A percentile compares a stretch with the other conserved stretches of the same genome.
These are phyloP conservation scores for Microchrysa polita DNA, from an alignment of 2,888 invertebrate species.

Conservation along the genomic window DNA sequence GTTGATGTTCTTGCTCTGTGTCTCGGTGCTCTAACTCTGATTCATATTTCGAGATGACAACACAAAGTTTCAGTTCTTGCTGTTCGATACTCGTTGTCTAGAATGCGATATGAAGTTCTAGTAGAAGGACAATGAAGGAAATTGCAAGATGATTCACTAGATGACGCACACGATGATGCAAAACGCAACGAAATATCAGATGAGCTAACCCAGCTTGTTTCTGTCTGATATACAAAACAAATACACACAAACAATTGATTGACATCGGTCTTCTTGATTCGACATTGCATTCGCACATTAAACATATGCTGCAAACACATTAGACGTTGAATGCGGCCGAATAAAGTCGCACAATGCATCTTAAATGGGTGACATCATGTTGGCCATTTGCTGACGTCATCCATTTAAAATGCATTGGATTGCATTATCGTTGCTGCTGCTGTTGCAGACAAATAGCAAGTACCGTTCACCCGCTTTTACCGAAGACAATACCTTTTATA, in stretches of 20 bases:
- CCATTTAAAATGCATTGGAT: too few relatives aligned
- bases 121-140: conserved; percentile 20
- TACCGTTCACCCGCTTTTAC: too few relatives aligned
- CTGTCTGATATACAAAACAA: not conserved
- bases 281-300: not conserved
- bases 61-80: conserved; percentile 10
- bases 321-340: not conserved
- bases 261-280: too few relatives aligned
- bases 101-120: conserved; percentile 33
- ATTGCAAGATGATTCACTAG: conserved; percentile 20
- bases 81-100: conserved; percentile 1
- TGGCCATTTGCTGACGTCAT: too few relatives aligned
- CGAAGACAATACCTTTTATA: too few relatives aligned
- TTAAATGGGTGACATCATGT: too few relatives aligned
- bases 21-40: conserved; percentile 29
- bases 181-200: not conserved
- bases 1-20: conserved; percentile 10
- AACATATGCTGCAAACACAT: conserved; percentile 23
- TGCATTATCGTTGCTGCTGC: too few relatives aligned
- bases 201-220: not conserved
- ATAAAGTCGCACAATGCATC: too few relatives aligned
- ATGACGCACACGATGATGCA: conserved; percentile 18
- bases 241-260: conserved; percentile 15
- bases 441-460: too few relatives aligned
- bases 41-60: conserved; percentile 18